Percentiles rank a stretch among this genome's conserved stretches.
phyloP scores from a whole-genome alignment of 1,140 invertebrate genomes.

The Papilio aristodemus region DNA sequence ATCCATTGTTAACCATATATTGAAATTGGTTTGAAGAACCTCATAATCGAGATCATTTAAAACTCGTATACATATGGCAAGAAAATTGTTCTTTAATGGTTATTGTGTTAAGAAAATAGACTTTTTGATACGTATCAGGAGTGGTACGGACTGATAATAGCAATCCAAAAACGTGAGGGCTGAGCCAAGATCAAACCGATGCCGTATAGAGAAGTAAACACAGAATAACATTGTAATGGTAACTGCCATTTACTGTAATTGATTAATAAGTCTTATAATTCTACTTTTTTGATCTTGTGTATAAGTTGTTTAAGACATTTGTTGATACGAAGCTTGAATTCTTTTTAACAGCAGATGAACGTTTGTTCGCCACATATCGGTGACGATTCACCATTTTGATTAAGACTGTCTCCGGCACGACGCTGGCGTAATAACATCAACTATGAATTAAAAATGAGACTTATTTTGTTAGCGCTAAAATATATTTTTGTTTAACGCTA shows the following conservation, averaged over 20 bases:
- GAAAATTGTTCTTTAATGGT: background rate
- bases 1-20: slow-evolving; percentile 12
- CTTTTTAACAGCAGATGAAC: slow-evolving; percentile 5
- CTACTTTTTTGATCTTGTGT: too few species aligned
- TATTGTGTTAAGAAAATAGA: background rate
- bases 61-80: background rate
- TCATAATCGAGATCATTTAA: slow-evolving; percentile 11
- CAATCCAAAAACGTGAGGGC: too few species aligned
- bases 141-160: too few species aligned
- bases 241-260: too few species aligned
- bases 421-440: slow-evolving; percentile 14
- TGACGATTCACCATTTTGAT: slow-evolving; percentile 21
- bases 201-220: too few species aligned
- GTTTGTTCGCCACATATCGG: background rate
- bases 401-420: slow-evolving; percentile 11
- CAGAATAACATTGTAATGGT: too few species aligned
- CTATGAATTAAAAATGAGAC: background rate
- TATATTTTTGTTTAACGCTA: slow-evolving; percentile 7
- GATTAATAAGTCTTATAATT: too few species aligned
- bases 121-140: too few species aligned
- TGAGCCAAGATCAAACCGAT: too few species aligned
- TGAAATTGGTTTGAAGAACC: slow-evolving; percentile 16
- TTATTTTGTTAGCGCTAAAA: slow-evolving; percentile 9
- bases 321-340: background rate
- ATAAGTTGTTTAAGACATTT: too few species aligned